Base-by-base conservation (phyloP, 2,113 vertebrate species). In the Pagrus major region DNA sequence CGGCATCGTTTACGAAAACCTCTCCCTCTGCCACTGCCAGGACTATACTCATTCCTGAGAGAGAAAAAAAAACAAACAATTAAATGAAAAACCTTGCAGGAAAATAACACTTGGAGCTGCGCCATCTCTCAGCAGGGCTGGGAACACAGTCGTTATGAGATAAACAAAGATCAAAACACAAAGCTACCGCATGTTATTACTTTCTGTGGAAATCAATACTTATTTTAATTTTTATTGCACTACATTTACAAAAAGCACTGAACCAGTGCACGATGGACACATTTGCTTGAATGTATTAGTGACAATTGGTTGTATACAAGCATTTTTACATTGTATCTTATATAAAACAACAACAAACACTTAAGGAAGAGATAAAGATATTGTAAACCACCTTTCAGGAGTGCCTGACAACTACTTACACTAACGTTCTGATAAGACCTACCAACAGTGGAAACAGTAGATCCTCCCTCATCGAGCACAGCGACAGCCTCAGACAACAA, bases 21-120 rank as follows among this genome's bases (percentile, higher is more conserved):
- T 99, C 98, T 68, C 98, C 98, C 90, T 99, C 98, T 0, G 98
- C 98, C 75, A 99, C 98, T 55, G 97, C 96, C 91, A 99, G 95
- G 81, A 99, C 97, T 82, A 99, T 99, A 85, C 97, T 99, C 95
- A 99, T 98, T 66, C 98, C 98, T 99, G 60, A 52, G 65, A 55
- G 44, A 20, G 18, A 49, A 67, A 14, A 80, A 83, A 39, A 66
- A 29, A 41, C 8, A 21, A 74, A 65, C 14, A 44, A 49, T 58
- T 15, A 31, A 33, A 76, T 42, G 12, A 71, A 75, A 60, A 68
- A 52, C 2, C 9, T 25, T 66, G 41, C 9, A 71, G 27, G 52
- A 52, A 58, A 81, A 75, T 56, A 63, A 78, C 23, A 70, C 25
- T 15, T 80, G 39, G 46, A 80, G 37, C 41, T 23, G 15, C n/a